These are phyloP conservation scores for Cepphus grylle DNA, from an alignment of 2,113 vertebrate genomes.

Conservation along the genomic window DNA sequence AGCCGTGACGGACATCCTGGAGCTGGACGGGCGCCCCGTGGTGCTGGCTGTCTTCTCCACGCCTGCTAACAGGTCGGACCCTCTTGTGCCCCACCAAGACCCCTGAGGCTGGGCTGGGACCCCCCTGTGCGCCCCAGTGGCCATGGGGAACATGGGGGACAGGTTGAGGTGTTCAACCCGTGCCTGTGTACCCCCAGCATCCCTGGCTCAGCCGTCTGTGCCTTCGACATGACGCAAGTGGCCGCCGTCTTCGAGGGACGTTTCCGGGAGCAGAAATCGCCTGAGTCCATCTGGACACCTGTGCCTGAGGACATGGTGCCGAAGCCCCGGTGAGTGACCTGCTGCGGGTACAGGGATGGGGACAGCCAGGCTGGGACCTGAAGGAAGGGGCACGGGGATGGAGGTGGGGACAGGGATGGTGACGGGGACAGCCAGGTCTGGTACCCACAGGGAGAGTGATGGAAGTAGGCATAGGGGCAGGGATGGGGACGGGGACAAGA, in stretches of 20 bases:
- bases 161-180: background rate
- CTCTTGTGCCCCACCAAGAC: background rate
- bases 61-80: constrained; percentile 86
- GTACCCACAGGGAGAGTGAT: no score
- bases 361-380: background rate
- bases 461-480: background rate
- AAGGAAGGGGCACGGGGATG: no score
- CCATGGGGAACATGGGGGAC: rapidly evolving
- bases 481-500: background rate
- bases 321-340: constrained; percentile 81
- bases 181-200: constrained; percentile 72
- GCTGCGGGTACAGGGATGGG: rapidly evolving
- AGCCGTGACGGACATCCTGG: constrained; percentile 88
- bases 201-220: constrained; percentile 91
- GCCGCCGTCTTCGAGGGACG: constrained; percentile 88
- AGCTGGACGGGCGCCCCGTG: constrained; percentile 86
- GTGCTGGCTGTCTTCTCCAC: constrained; percentile 94
- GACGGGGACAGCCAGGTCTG: no score
- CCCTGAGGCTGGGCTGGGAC: background rate
- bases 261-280: constrained; percentile 95
- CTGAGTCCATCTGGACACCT: constrained; percentile 93
- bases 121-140: rapidly evolving
- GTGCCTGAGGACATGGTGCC: constrained; percentile 93
- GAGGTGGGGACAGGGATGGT: no score
- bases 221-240: constrained; percentile 94